A percentile compares a stretch with the other conserved stretches of the same genome.
Conservation (phyloP, 1,140 invertebrate genomes). For the Microplitis demolitor region DNA sequence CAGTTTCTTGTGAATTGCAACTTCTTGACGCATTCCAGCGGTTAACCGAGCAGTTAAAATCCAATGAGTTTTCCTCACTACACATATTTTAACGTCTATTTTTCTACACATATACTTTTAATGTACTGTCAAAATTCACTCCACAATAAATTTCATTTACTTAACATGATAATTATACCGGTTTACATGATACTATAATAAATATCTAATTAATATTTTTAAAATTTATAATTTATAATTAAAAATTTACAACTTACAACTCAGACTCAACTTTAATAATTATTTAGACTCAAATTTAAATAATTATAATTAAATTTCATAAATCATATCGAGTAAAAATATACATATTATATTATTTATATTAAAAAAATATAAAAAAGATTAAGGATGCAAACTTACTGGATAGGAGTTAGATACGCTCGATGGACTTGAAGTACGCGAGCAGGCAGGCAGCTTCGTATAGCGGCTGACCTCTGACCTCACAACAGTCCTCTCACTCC, state of each 20-base stretch:
- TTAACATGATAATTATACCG: too few species aligned
- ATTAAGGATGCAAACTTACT: not conserved
- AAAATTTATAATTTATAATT: too few species aligned
- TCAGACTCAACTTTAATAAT: too few species aligned
- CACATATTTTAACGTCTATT: not conserved
- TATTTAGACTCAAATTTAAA: too few species aligned
- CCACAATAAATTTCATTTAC: too few species aligned
- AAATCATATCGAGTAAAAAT: not conserved
- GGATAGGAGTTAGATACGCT: conserved; percentile 30
- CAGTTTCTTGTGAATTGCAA: not conserved
- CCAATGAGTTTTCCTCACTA: not conserved
- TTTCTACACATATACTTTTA: not conserved
- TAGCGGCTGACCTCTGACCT: conserved; percentile 50
- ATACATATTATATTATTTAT: not conserved
- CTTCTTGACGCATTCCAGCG: conserved; percentile 29
- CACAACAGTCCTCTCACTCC: conserved; percentile 38
- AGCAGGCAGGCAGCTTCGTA: conserved; percentile 52
- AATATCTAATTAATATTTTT: too few species aligned
- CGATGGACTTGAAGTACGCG: conserved; percentile 43
- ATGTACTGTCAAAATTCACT: not conserved
- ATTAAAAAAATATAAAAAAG: not conserved
- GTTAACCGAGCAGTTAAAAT: conserved; percentile 28
- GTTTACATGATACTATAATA: too few species aligned
- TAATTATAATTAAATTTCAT: too few species aligned
- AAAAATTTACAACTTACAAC: too few species aligned